A percentile compares a stretch with the other conserved stretches of the same genome.
These are phyloP conservation scores for Albula goreensis DNA, from an alignment of 2,113 vertebrate genomes.

Conservation along the genomic window DNA sequence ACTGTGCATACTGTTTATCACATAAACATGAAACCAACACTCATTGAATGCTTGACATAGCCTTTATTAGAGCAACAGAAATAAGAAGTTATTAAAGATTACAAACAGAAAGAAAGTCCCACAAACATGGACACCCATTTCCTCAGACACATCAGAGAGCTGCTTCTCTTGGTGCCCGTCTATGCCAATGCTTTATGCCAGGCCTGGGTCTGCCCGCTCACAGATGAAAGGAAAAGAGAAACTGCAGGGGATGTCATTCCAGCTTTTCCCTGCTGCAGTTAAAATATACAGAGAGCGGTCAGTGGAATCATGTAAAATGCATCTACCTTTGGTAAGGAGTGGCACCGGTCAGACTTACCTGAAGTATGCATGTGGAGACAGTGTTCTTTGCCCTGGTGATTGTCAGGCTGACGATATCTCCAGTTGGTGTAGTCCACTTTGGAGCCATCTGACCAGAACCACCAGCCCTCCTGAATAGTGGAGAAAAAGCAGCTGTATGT, in stretches of 20 bases:
- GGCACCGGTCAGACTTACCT: background rate
- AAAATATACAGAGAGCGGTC: background rate
- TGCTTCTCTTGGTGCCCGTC: background rate
- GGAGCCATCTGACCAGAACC: background rate
- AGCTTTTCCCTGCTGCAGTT: background rate
- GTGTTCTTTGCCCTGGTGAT: background rate
- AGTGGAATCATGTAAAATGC: background rate
- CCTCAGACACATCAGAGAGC: background rate
- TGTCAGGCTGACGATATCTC: background rate
- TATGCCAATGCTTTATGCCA: too few relatives aligned
- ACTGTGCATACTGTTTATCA: too few relatives aligned
- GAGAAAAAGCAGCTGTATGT: background rate
- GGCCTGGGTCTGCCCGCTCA: too few relatives aligned
- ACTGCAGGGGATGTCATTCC: background rate
- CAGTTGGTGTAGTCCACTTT: background rate
- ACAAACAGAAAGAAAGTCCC: too few relatives aligned
- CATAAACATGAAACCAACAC: too few relatives aligned
- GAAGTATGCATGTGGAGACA: background rate
- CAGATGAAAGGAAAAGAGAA: background rate
- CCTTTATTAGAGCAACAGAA: too few relatives aligned
- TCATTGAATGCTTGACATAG: too few relatives aligned
- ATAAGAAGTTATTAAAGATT: too few relatives aligned
- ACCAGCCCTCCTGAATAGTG: background rate
- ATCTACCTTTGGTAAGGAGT: background rate
- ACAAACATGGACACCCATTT: too few relatives aligned